These are phyloP conservation scores for Drosophila macrothrix DNA, from an alignment of 2,888 invertebrate genomes.

Conservation along the genomic window DNA sequence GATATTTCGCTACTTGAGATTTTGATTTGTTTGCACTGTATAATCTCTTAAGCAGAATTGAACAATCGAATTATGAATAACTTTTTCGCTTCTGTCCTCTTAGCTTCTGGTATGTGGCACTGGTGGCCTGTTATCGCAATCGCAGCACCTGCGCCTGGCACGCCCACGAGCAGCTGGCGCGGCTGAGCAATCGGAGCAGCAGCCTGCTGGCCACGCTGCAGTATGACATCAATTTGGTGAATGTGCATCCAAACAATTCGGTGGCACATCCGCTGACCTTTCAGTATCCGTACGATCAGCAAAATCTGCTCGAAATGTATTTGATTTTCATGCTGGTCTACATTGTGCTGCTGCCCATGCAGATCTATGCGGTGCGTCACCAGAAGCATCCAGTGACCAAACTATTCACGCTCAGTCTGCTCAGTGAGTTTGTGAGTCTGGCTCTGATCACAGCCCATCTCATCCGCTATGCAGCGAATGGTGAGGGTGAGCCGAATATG, in stretches of 20 bases:
- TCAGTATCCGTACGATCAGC: constrained; percentile 98
- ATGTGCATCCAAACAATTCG: constrained; percentile 96
- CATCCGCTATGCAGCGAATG: constrained; percentile 95
- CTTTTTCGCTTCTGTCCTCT: constrained; percentile 33
- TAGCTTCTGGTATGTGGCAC: constrained; percentile 98
- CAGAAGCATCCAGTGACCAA: constrained; percentile 97
- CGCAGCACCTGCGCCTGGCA: constrained; percentile 93
- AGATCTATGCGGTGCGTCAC: constrained; percentile 94
- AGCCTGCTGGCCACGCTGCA: constrained; percentile 86
- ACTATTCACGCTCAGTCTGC: constrained; percentile 94
- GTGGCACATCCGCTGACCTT: constrained; percentile 94
- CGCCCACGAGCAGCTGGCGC: constrained; percentile 86
- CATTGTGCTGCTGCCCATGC: constrained; percentile 93
- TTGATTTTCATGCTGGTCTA: constrained; percentile 94
- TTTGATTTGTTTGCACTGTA: neutral
- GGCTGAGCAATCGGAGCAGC: constrained; percentile 45
- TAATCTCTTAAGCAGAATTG: neutral
- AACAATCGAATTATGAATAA: neutral
- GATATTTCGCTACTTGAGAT: constrained; percentile 7
- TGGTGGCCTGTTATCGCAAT: constrained; percentile 96
- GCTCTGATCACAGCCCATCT: constrained; percentile 95
- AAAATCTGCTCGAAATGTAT: constrained; percentile 96
- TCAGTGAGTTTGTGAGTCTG: constrained; percentile 93
- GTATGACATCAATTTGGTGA: constrained; percentile 98
- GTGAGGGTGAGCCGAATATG: constrained; percentile 93